Evolutionary conservation across 2,113 vertebrate species (phyloP).

Genomic region (Elephas maximus): DNA sequence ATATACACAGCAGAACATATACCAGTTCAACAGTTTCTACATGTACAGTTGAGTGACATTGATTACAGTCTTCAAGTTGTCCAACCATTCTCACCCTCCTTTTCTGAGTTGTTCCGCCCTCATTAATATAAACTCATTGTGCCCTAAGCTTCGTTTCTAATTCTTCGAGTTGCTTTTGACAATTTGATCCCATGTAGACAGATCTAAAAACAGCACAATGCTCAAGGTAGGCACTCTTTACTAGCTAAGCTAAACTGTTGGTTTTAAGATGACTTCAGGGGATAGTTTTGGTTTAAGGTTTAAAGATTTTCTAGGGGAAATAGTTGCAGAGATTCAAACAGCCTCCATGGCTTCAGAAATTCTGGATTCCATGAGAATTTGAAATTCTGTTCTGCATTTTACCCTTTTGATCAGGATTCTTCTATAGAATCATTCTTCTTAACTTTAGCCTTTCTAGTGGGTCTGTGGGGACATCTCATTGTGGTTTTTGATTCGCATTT

Average conservation of each 20-base stretch:
- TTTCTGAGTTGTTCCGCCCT: background rate
- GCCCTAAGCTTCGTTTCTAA: too few relatives aligned
- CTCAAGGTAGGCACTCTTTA: background rate
- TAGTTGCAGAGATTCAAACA: too few relatives aligned
- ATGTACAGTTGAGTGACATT: background rate
- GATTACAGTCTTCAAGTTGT: background rate
- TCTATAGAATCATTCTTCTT: background rate
- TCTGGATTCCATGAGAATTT: too few relatives aligned
- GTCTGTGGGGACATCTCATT: too few relatives aligned
- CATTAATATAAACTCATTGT: background rate
- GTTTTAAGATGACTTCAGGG: too few relatives aligned
- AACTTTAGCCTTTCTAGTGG: background rate
- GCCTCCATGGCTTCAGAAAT: too few relatives aligned
- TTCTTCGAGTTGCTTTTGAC: background rate
- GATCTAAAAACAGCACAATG: background rate
- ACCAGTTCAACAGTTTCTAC: background rate
- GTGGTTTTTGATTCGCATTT: too few relatives aligned
- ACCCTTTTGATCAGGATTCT: too few relatives aligned
- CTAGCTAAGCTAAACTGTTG: too few relatives aligned
- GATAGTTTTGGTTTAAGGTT: too few relatives aligned
- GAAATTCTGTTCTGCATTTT: too few relatives aligned
- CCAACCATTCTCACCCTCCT: background rate
- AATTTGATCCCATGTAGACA: background rate
- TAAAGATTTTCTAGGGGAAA: too few relatives aligned
- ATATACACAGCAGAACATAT: background rate